Conservation (phyloP, 2,797 vertebrate species). For the Onychomys leucogaster region DNA sequence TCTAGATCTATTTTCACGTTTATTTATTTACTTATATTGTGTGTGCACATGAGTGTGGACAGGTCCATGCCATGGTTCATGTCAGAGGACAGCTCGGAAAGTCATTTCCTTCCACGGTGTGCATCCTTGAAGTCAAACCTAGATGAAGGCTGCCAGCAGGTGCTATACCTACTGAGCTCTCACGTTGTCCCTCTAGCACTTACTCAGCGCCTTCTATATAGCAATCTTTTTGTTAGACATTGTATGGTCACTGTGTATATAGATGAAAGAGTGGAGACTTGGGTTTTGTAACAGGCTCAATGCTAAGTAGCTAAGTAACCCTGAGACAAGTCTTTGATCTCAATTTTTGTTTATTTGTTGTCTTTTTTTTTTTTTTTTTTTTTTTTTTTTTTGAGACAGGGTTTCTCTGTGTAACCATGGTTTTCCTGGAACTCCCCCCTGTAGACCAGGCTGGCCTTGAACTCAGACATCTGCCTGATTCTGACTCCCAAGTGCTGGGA, state of each 20-base stretch:
- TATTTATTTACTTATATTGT: neutral
- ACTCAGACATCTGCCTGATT: neutral
- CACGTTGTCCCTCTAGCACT: neutral
- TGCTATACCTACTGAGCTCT: too few relatives aligned
- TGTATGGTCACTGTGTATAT: neutral
- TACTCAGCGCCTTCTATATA: neutral
- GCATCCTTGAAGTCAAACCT: neutral
- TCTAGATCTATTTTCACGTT: neutral
- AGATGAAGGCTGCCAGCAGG: neutral
- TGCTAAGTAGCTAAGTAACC: slow-evolving; percentile 13
- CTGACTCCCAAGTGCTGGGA: neutral
- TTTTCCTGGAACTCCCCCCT: neutral
- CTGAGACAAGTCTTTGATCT: neutral
- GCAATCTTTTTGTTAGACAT: neutral
- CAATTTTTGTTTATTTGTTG: neutral
- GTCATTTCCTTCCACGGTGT: neutral
- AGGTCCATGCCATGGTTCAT: neutral
- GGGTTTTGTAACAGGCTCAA: neutral
- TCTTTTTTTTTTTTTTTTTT: neutral
- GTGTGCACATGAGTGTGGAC: too few relatives aligned
- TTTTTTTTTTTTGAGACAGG: neutral
- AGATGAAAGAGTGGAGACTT: slow-evolving; percentile 16
- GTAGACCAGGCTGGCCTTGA: neutral
- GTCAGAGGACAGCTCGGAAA: neutral
- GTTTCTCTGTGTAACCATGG: neutral